phyloP scores from a whole-genome alignment of 2,113 vertebrate genomes.

The Neomonachus schauinslandi region DNA sequence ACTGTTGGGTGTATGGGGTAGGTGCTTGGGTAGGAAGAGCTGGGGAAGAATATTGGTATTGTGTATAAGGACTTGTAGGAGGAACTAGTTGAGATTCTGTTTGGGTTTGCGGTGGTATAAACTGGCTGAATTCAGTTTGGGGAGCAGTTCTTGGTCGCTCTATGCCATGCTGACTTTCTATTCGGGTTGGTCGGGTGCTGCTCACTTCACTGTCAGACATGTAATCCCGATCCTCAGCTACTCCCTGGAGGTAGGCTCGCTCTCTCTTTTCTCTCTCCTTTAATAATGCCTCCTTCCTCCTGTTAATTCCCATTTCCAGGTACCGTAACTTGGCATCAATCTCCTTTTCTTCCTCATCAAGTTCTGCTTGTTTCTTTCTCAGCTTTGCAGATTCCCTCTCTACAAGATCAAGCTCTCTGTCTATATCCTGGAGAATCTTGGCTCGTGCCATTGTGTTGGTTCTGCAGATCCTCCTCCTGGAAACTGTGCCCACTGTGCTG shows the following conservation, averaged over 20 bases:
- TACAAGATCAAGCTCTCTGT: constrained; percentile 97
- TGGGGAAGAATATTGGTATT: constrained; percentile 94
- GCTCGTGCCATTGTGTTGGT: constrained; percentile 98
- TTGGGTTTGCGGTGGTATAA: constrained; percentile 96
- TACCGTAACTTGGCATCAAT: constrained; percentile 98
- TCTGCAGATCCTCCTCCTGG: constrained; percentile 95
- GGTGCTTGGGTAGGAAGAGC: constrained; percentile 94
- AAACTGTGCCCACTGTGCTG: constrained; percentile 89
- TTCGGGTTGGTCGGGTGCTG: constrained; percentile 92
- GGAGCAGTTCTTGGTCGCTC: constrained; percentile 97
- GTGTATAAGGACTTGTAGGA: constrained; percentile 94
- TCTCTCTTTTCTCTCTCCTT: constrained; percentile 99
- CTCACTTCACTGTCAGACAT: constrained; percentile 99
- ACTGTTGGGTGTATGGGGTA: constrained; percentile 94
- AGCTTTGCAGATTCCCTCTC: constrained; percentile 99
- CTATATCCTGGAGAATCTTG: constrained; percentile 99
- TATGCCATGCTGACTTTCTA: constrained; percentile 91
- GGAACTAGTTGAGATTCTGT: constrained; percentile 95
- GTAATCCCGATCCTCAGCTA: constrained; percentile 98
- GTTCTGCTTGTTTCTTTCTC: constrained; percentile 98
- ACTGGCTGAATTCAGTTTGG: constrained; percentile 96
- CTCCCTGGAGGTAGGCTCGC: constrained; percentile 97
- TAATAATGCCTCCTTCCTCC: constrained; percentile 97
- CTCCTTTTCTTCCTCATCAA: constrained; percentile 99
- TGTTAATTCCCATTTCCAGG: constrained; percentile 99